Base-by-base conservation (phyloP, 2,888 invertebrate species). In the Idaea aversata region DNA sequence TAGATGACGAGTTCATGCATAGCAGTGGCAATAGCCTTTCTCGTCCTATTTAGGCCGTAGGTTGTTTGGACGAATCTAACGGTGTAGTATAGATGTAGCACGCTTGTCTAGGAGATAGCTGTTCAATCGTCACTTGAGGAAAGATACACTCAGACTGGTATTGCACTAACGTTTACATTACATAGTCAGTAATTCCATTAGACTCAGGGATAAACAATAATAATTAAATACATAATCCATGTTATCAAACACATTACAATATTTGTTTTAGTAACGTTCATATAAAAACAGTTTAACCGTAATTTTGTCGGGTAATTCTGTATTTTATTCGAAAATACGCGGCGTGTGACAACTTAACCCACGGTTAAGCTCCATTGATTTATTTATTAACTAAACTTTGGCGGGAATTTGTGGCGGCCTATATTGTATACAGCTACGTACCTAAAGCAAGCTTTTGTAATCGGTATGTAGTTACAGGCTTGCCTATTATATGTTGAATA, bases 381-480 rank as follows among this genome's bases (percentile, higher is more conserved):
- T 74, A 74, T 74, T 74, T 74, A 74, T 72, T 68, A 74, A 72
- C 71, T 72, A 74, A 74, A 72, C 70, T 74, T 71, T 69, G 73
- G 63, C 70, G 65, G 61, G 70, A 68, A 64, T 70, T 71, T 65
- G 72, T 38, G 72, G 70, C 68, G 70, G 69, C 69, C 59, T 16
- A 34, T 68, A 67, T 69, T 67, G 70, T 66, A 25, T 25, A 25
- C 25, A 25, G 25, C 25, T 25, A 25, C 25, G 63, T 62, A 65
- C 64, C 61, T 63, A 67, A 68, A 61, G 25, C 61, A 68, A 71
- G 73, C 71, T 72, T 72, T 70, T 70, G 68, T 71, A 72, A 69
- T 69, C 25, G 16, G 34, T 59, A 7, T 58, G 58, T 16, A 57
- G 16, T 16, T 16, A 59, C 25, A 13, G 3, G 34, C 59, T 16